phyloP scores from a whole-genome alignment of 2,113 vertebrate species.

The Engystomops pustulosus region DNA sequence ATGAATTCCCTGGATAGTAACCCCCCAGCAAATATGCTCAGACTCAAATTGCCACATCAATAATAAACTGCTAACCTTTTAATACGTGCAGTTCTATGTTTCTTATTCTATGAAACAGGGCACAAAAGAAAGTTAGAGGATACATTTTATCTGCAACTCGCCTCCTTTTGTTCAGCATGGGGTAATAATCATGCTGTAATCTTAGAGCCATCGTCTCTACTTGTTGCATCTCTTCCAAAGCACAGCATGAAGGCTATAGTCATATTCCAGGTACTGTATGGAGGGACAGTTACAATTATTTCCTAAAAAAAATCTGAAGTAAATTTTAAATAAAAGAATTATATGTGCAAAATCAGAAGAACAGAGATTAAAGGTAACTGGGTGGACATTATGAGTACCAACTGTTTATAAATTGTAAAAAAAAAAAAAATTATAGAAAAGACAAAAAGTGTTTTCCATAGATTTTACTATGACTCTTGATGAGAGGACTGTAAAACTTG shows the following conservation, averaged over 20 bases:
- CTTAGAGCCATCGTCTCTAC: background rate
- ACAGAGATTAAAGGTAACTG: too few relatives aligned
- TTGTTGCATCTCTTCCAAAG: background rate
- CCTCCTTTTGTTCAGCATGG: background rate
- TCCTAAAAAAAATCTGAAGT: background rate
- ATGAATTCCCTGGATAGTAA: background rate
- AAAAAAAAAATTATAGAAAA: too few relatives aligned
- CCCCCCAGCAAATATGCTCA: background rate
- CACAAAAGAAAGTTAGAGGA: background rate
- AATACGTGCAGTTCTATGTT: background rate
- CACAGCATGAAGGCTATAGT: background rate
- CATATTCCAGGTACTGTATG: background rate
- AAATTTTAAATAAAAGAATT: background rate
- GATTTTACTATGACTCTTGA: too few relatives aligned
- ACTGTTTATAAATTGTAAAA: too few relatives aligned
- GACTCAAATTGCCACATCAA: background rate
- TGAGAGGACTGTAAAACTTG: too few relatives aligned
- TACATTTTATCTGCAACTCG: background rate
- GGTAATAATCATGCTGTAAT: constrained; percentile 7
- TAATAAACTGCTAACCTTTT: constrained; percentile 15
- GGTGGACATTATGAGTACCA: too few relatives aligned
- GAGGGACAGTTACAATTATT: background rate
- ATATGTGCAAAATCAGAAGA: too few relatives aligned
- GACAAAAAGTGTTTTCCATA: too few relatives aligned
- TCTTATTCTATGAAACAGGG: background rate